Percentiles rank a stretch among this genome's conserved stretches.
Evolutionary conservation across 2,888 invertebrate species (phyloP).

Genomic region (Drosophila multiciliata): DNA sequence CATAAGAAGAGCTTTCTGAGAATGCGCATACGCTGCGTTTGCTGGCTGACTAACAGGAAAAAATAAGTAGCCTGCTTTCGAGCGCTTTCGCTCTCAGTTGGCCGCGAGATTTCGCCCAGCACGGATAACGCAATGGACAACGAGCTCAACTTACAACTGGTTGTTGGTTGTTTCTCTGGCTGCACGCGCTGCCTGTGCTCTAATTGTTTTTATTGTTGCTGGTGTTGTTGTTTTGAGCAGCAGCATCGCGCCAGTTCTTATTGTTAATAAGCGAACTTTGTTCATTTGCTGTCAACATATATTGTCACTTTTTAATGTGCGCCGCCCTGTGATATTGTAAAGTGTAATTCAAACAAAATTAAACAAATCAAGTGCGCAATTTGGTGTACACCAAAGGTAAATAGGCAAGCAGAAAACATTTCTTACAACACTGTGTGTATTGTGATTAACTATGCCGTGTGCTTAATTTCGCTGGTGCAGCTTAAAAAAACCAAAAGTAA

Average conservation of each 20-base stretch:
- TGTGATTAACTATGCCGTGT: background rate
- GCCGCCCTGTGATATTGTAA: slow-evolving; percentile 33
- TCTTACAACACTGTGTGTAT: background rate
- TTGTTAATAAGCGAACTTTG: slow-evolving; percentile 21
- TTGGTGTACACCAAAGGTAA: slow-evolving; percentile 21
- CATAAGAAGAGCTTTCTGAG: background rate
- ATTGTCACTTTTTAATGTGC: slow-evolving; percentile 13
- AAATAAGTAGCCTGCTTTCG: slow-evolving; percentile 41
- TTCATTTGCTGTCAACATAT: slow-evolving; percentile 1
- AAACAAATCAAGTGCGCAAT: background rate
- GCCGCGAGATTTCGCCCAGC: slow-evolving; percentile 61
- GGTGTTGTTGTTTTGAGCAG: slow-evolving; percentile 24
- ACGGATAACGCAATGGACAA: slow-evolving; percentile 50
- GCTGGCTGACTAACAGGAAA: background rate
- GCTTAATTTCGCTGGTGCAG: background rate
- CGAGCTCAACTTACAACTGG: slow-evolving; percentile 10
- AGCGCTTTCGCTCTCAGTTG: slow-evolving; percentile 53
- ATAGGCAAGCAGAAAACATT: background rate
- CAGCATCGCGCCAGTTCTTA: slow-evolving; percentile 41
- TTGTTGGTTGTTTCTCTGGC: slow-evolving; percentile 28
- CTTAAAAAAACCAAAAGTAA: background rate
- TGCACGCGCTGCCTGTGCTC: slow-evolving; percentile 32
- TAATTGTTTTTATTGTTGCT: slow-evolving; percentile 27
- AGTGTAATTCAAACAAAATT: slow-evolving; percentile 9
- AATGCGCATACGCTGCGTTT: slow-evolving; percentile 35